Evolutionary conservation across 2,888 invertebrate species (phyloP).

Genomic region (Bursaphelenchus okinawaensis): DNA sequence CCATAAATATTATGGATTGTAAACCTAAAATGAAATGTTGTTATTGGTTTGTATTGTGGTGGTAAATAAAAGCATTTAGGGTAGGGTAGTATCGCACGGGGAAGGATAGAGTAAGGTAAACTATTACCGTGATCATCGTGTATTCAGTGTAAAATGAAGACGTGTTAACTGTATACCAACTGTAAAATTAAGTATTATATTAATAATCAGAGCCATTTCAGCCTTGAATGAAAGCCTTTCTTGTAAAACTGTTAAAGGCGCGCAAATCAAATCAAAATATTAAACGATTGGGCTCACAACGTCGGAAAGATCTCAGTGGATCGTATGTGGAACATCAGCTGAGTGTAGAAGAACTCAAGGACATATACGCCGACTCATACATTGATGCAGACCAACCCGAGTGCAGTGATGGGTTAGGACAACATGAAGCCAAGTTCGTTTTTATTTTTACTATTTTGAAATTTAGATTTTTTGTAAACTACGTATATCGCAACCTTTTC

Average conservation of each 20-base stretch:
- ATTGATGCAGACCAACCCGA: constrained; percentile 38
- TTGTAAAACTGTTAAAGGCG: not conserved
- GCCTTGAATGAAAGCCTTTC: not conserved
- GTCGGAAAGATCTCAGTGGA: constrained; percentile 23
- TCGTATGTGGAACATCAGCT: constrained; percentile 46
- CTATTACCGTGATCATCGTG: too few species aligned
- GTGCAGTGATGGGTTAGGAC: constrained; percentile 41
- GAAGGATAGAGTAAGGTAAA: too few species aligned
- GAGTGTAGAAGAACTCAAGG: constrained; percentile 28
- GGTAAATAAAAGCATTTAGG: too few species aligned
- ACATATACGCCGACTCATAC: constrained; percentile 46
- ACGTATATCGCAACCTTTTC: not conserved
- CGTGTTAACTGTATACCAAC: not conserved
- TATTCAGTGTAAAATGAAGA: too few species aligned
- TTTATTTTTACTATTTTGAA: not conserved
- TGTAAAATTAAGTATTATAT: not conserved
- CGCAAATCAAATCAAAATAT: not conserved
- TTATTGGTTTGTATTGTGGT: too few species aligned
- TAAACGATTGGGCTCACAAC: not conserved
- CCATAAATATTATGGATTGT: too few species aligned
- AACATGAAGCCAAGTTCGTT: constrained; percentile 38
- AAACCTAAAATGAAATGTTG: too few species aligned
- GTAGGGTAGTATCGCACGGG: too few species aligned
- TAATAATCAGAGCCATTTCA: not conserved
- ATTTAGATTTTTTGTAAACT: not conserved